Evolutionary conservation across 2,797 vertebrate genomes (phyloP).

Genomic region (Heterohyrax brucei): DNA sequence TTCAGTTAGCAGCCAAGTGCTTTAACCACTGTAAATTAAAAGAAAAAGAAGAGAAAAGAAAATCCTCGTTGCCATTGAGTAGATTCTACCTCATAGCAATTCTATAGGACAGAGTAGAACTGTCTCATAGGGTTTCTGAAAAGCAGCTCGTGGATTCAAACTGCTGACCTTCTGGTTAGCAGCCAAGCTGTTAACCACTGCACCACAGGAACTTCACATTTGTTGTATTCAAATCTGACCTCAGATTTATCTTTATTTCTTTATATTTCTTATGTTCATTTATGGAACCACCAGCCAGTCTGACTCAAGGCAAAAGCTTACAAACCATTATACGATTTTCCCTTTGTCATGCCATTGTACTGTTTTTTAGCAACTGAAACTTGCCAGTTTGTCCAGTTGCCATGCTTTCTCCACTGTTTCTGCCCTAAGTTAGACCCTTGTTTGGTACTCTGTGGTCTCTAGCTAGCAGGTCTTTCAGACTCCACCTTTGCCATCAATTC

Average conservation of each 20-base stretch:
- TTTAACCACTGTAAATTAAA: too few relatives aligned
- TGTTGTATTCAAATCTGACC: not conserved
- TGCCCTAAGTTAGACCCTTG: not conserved
- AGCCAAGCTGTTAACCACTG: not conserved
- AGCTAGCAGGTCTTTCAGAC: rapidly evolving
- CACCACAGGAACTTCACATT: not conserved
- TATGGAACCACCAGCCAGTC: not conserved
- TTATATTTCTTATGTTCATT: not conserved
- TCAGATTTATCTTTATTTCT: not conserved
- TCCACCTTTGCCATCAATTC: too few relatives aligned
- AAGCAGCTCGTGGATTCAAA: too few relatives aligned
- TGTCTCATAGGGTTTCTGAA: too few relatives aligned
- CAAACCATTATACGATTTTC: not conserved
- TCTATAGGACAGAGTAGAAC: too few relatives aligned
- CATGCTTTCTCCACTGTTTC: not conserved
- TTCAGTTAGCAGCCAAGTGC: not conserved
- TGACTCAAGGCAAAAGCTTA: not conserved
- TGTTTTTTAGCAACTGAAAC: not conserved
- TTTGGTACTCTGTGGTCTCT: not conserved
- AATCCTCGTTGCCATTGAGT: too few relatives aligned
- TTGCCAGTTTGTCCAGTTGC: rapidly evolving
- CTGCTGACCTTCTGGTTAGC: not conserved
- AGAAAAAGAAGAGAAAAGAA: too few relatives aligned
- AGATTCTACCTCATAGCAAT: too few relatives aligned
- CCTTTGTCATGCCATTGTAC: rapidly evolving